Percentiles rank a stretch among this genome's conserved stretches.
Conservation (phyloP, 2,797 vertebrate genomes). For the Lagodon rhomboides region DNA sequence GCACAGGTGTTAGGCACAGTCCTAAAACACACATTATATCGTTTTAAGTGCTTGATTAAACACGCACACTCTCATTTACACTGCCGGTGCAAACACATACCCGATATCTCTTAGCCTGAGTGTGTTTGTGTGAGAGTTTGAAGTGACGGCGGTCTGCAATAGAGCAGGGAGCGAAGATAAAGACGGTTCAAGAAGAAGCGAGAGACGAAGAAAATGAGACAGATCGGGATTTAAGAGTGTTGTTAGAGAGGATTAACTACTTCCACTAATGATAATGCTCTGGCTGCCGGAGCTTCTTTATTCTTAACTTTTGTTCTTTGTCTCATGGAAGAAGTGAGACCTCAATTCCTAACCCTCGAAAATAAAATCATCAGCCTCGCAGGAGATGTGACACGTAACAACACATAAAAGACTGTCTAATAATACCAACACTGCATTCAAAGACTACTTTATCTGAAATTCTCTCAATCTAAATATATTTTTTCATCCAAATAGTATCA, state of each 20-base stretch:
- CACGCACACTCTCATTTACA: no score
- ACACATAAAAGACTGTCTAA: slow-evolving; percentile 5
- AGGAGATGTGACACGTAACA: slow-evolving; percentile 11
- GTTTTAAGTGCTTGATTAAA: slow-evolving; percentile 2
- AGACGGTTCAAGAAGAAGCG: slow-evolving; percentile 4
- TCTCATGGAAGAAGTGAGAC: slow-evolving; percentile 18
- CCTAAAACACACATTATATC: not conserved
- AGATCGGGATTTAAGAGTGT: slow-evolving; percentile 48
- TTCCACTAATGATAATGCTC: slow-evolving; percentile 44
- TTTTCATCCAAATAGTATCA: not conserved
- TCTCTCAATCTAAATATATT: not conserved
- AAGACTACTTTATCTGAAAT: slow-evolving; percentile 5
- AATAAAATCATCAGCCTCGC: slow-evolving; percentile 10
- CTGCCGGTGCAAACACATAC: no score
- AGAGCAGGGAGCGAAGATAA: not conserved
- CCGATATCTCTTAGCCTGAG: no score
- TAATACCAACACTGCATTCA: slow-evolving; percentile 10
- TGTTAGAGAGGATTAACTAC: slow-evolving; percentile 50
- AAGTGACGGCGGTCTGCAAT: not conserved
- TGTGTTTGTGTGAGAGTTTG: slow-evolving; percentile 15
- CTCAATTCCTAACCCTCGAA: slow-evolving; percentile 18
- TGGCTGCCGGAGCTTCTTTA: slow-evolving; percentile 47
- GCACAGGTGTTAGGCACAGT: slow-evolving; percentile 15
- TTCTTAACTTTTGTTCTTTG: slow-evolving; percentile 34
- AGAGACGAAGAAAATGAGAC: slow-evolving; percentile 10